Percentiles rank a stretch among this genome's conserved stretches.
Evolutionary conservation across 1,140 invertebrate genomes (phyloP).

Genomic region (Diorhabda carinulata): DNA sequence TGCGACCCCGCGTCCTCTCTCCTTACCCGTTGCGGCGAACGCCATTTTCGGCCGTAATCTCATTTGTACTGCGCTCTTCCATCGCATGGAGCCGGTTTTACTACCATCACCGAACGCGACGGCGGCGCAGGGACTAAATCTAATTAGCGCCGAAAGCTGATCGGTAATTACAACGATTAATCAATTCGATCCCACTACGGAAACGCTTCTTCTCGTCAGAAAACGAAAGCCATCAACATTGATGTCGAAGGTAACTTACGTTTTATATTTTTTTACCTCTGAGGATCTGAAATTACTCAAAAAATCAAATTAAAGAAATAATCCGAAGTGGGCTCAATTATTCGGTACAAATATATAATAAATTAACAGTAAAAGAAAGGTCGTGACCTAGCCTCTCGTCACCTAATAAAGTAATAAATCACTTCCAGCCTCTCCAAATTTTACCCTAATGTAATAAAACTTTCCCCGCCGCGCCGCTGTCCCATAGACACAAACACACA

Average conservation of each 20-base stretch:
- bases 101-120: neutral
- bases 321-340: no score
- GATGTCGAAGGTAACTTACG: no score
- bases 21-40: slow-evolving; percentile 36
- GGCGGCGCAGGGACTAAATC: slow-evolving; percentile 42
- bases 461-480: slow-evolving; percentile 20
- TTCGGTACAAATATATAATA: no score
- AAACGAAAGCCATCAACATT: slow-evolving; percentile 21
- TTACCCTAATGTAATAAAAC: neutral
- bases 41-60: slow-evolving; percentile 46
- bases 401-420: slow-evolving; percentile 3
- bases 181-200: slow-evolving; percentile 45
- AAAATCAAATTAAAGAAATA: no score
- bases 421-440: neutral
- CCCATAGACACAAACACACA: slow-evolving; percentile 36
- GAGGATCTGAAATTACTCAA: no score
- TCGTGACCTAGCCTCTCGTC: neutral
- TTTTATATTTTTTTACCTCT: no score
- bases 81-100: neutral
- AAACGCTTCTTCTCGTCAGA: slow-evolving; percentile 35
- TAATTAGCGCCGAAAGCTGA: slow-evolving; percentile 49
- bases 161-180: slow-evolving; percentile 49
- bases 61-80: slow-evolving; percentile 40
- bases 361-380: neutral
- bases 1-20: slow-evolving; percentile 35